phyloP scores from a whole-genome alignment of 1,140 invertebrate species.

The Cotesia chilonis region DNA sequence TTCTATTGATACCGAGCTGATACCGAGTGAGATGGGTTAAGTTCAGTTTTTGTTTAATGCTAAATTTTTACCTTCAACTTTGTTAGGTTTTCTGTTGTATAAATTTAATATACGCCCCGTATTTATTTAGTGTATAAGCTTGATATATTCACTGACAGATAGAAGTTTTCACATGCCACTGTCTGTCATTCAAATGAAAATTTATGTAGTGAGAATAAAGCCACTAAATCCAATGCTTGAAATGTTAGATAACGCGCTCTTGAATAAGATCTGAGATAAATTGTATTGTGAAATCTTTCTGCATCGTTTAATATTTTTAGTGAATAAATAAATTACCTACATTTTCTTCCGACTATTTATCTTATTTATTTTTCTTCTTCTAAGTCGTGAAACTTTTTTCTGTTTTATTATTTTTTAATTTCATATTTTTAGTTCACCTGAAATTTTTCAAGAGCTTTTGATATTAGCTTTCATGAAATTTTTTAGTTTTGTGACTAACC shows the following conservation, averaged over 20 bases:
- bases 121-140: not conserved
- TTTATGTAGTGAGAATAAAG: conserved; percentile 37
- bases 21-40: too few relatives aligned
- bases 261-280: conserved; percentile 15
- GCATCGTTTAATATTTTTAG: not conserved
- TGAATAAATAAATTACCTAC: not conserved
- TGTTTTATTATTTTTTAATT: too few relatives aligned
- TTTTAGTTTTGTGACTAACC: too few relatives aligned
- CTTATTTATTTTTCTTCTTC: not conserved
- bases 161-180: conserved; percentile 1
- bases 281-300: conserved; percentile 1
- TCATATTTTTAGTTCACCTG: too few relatives aligned
- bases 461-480: too few relatives aligned
- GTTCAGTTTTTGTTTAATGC: too few relatives aligned
- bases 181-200: conserved; percentile 34
- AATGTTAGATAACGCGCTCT: conserved; percentile 24
- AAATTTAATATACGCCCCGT: not conserved
- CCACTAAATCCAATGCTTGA: conserved; percentile 36
- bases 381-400: too few relatives aligned
- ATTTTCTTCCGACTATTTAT: too few relatives aligned
- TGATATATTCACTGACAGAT: conserved; percentile 1
- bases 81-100: too few relatives aligned
- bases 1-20: too few relatives aligned
- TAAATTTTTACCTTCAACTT: too few relatives aligned
- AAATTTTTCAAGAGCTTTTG: too few relatives aligned